These are phyloP conservation scores for Trypoxylon attenuatum DNA, from an alignment of 2,888 invertebrate species.

Conservation along the genomic window DNA sequence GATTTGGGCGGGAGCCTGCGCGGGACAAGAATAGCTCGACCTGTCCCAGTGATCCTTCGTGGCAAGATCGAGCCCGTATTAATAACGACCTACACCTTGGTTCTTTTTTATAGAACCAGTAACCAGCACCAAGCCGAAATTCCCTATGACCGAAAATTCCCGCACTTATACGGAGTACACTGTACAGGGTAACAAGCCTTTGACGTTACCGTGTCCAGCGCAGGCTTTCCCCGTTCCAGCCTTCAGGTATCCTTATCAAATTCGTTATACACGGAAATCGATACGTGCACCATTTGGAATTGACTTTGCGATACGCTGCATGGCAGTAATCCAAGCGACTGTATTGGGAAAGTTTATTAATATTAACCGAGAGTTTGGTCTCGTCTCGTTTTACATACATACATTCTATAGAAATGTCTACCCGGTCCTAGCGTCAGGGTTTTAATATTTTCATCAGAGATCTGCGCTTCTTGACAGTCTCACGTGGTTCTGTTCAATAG, in stretches of 20 bases:
- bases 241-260: constrained; percentile 64
- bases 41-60: constrained; percentile 26
- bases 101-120: constrained; percentile 68
- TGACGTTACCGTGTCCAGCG: constrained; percentile 83
- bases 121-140: constrained; percentile 71
- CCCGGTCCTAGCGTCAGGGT: constrained; percentile 39
- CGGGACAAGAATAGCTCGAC: no score
- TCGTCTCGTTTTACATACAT: no score
- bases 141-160: constrained; percentile 72
- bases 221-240: constrained; percentile 79
- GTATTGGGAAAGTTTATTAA: neutral
- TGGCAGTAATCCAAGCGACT: neutral
- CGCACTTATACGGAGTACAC: constrained; percentile 63
- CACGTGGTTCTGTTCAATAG: constrained; percentile 68
- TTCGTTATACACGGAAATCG: no score
- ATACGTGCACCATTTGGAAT: no score
- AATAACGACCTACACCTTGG: neutral
- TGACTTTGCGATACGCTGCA: neutral
- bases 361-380: no score
- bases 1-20: neutral
- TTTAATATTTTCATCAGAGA: no score
- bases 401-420: constrained; percentile 13
- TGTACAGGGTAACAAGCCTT: constrained; percentile 62
- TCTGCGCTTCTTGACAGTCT: neutral
- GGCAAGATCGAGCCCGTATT: neutral